Conservation (phyloP, 2,113 vertebrate species). For the Dipodomys stephensi region DNA sequence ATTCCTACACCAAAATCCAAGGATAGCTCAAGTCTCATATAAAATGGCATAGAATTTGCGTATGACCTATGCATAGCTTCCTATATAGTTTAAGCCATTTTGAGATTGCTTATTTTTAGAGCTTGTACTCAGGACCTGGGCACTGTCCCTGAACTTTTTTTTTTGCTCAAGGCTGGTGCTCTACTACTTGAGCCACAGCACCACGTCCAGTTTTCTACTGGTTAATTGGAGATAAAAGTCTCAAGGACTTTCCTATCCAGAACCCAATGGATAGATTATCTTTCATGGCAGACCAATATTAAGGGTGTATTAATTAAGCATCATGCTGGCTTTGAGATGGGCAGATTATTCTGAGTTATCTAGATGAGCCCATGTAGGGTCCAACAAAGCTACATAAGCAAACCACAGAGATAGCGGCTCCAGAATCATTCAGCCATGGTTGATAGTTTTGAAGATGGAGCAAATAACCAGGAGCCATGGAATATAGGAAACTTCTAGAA, state of each 20-base stretch:
- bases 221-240: too few relatives aligned
- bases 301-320: background rate
- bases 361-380: background rate
- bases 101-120: background rate
- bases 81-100: background rate
- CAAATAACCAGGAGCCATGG: background rate
- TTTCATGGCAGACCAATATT: background rate
- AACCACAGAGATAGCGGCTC: fast-evolving
- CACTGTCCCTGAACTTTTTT: too few relatives aligned
- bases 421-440: background rate
- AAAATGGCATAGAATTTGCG: background rate
- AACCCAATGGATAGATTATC: too few relatives aligned
- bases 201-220: too few relatives aligned
- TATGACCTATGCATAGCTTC: background rate
- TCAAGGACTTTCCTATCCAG: too few relatives aligned
- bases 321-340: background rate
- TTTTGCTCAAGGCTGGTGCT: too few relatives aligned
- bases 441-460: background rate
- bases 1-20: background rate
- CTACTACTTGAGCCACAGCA: too few relatives aligned
- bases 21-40: background rate
- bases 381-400: background rate
- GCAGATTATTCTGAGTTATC: background rate
- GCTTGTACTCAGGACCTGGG: too few relatives aligned
- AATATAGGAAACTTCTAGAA: slow-evolving; percentile 3